Evolutionary conservation across 2,113 vertebrate species (phyloP).

Genomic region (Todiramphus chloris): DNA sequence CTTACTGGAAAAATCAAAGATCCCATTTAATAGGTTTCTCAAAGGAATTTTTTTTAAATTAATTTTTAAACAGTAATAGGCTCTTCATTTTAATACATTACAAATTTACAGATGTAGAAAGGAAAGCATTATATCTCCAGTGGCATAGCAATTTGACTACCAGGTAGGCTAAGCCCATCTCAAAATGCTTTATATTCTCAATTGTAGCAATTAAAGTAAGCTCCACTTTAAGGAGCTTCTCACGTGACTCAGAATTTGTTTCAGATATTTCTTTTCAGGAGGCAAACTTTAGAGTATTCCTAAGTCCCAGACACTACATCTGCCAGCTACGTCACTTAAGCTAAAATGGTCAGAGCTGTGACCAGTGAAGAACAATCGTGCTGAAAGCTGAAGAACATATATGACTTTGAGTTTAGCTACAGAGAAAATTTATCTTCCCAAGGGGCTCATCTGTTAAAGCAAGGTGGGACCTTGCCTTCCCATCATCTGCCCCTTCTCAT

Average conservation of each 20-base stretch:
- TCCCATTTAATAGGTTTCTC: neutral
- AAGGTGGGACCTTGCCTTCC: neutral
- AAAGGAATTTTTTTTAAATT: neutral
- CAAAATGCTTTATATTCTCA: neutral
- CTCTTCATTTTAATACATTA: slow-evolving; percentile 25
- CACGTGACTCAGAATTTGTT: neutral
- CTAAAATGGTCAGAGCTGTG: neutral
- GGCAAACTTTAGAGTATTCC: neutral
- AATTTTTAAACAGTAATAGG: slow-evolving; percentile 6
- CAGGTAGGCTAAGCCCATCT: neutral
- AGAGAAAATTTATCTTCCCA: neutral
- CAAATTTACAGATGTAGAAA: neutral
- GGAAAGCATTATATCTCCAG: neutral
- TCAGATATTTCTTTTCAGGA: neutral
- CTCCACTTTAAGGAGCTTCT: neutral
- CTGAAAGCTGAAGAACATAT: neutral
- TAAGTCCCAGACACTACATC: neutral
- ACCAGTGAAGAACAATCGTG: neutral
- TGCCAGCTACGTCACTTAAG: neutral
- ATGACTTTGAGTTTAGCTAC: neutral
- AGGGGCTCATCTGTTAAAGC: neutral
- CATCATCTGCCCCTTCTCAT: neutral
- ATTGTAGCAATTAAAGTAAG: neutral
- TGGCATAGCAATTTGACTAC: neutral
- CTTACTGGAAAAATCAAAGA: slow-evolving; percentile 12